A percentile compares a stretch with the other conserved stretches of the same genome.
Conservation (phyloP, 2,888 invertebrate genomes). For the Caradrina clavipalpis region DNA sequence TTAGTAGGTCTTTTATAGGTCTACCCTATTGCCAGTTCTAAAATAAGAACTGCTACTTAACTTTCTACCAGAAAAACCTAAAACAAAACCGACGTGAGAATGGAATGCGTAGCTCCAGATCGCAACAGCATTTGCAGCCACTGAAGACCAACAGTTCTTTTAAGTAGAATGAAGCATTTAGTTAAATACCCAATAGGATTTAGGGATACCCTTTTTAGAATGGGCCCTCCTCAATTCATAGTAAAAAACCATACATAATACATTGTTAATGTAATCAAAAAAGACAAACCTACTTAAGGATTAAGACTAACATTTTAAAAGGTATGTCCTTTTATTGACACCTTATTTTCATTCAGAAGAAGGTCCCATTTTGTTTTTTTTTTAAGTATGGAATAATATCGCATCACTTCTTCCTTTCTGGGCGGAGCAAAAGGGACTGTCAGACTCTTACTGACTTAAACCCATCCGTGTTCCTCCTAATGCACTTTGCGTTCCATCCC, state of each 20-base stretch:
- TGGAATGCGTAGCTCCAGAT: neutral
- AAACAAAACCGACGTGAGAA: no score
- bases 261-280: neutral
- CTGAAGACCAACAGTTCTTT: neutral
- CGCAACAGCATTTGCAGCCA: neutral
- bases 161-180: neutral
- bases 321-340: conserved; percentile 1
- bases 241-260: conserved; percentile 2
- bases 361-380: neutral
- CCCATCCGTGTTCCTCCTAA: no score
- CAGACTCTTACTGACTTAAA: no score
- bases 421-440: no score
- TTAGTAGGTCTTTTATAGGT: neutral
- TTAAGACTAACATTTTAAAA: conserved; percentile 11
- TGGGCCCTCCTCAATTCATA: neutral
- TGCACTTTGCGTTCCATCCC: no score
- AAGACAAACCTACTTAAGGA: neutral
- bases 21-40: no score
- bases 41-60: neutral
- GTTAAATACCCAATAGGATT: no score
- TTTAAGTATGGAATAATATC: no score
- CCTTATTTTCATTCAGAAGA: conserved; percentile 8
- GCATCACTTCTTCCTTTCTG: no score
- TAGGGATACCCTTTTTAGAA: neutral
- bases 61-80: neutral